Evolutionary conservation across 2,113 vertebrate genomes (phyloP), one percentile per base, ranked within the genome.

Genomic region (Indicator maculatus): DNA sequence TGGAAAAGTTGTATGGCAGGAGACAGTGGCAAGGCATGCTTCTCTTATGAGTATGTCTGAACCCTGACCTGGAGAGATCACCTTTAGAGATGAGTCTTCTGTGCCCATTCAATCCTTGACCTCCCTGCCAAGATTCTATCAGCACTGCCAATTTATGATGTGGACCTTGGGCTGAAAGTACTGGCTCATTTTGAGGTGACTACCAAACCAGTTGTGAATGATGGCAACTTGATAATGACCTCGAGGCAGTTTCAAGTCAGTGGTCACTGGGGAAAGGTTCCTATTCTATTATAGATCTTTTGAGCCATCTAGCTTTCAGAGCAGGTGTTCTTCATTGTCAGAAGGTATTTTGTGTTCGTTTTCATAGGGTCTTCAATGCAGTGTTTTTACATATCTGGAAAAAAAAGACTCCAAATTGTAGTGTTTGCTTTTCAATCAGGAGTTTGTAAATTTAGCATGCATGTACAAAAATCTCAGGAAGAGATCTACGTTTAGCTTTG

Each of bases 61-160:
- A 90, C 93, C 41, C 73, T 97, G 97, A 97, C 95, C 94, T 80
- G 53, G 60, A 93, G 53, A 82, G 88, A 92, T 96, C 94, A 89
- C 87, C 93, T 92, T 87, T 93, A 47, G 82, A 89, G 60, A 94
- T 88, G 94, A 88, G 88, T 56, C 66, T 96, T 44, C 87, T 9
- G 13, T 93, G 79, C 64, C 91, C 85, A 71, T 95, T 97, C 95
- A 84, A 52, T 93, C 82, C 70, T 90, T 97, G 96, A 96, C 95
- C 94, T 95, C 47, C 39, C 73, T 90, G 86, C 86, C n/a, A 45
- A 69, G 67, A 75, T 41, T 74, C 67, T 85, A 39, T 92, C 78
- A 58, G 41, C 27, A 65, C n/a, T 92, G 79, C 82, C 90, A 95
- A 95, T 97, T 97, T 97, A 97, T 79, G 94, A 87, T 63, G 28